Percentiles rank a stretch among this genome's conserved stretches.
These are phyloP conservation scores for Danaus melanippus DNA, from an alignment of 1,140 invertebrate genomes.

Conservation along the genomic window DNA sequence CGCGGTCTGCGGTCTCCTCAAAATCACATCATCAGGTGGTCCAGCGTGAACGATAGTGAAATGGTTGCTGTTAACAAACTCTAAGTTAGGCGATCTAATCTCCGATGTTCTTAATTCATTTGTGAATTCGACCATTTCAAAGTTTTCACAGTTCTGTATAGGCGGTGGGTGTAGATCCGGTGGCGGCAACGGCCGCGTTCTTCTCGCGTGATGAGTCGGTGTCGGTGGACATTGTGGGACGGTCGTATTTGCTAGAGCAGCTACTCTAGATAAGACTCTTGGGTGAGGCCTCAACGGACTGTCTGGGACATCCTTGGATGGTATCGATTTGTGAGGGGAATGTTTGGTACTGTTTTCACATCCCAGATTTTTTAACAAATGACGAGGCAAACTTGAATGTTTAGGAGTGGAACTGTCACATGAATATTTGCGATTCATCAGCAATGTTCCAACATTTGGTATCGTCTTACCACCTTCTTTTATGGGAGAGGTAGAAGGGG, in stretches of 20 bases:
- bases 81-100: conserved; percentile 68
- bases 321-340: conserved; percentile 40
- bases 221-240: conserved; percentile 81
- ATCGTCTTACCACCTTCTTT: conserved; percentile 46
- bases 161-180: conserved; percentile 69
- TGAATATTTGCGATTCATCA: conserved; percentile 63
- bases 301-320: conserved; percentile 41
- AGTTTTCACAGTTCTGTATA: conserved; percentile 57
- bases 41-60: conserved; percentile 66
- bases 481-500: conserved; percentile 55
- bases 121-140: conserved; percentile 66
- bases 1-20: conserved; percentile 37
- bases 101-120: conserved; percentile 67
- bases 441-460: conserved; percentile 51
- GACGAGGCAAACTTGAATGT: conserved; percentile 64
- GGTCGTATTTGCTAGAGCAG: conserved; percentile 46
- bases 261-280: conserved; percentile 73
- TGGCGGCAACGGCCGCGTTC: conserved; percentile 68
- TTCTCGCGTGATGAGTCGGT: conserved; percentile 84
- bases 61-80: conserved; percentile 66
- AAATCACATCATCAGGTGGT: conserved; percentile 57
- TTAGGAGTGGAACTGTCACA: conserved; percentile 57
- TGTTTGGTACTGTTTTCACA: conserved; percentile 62
- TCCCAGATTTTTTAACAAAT: conserved; percentile 58
- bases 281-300: conserved; percentile 73